Evolutionary conservation across 2,113 vertebrate species (phyloP).

Genomic region (Mus pahari): DNA sequence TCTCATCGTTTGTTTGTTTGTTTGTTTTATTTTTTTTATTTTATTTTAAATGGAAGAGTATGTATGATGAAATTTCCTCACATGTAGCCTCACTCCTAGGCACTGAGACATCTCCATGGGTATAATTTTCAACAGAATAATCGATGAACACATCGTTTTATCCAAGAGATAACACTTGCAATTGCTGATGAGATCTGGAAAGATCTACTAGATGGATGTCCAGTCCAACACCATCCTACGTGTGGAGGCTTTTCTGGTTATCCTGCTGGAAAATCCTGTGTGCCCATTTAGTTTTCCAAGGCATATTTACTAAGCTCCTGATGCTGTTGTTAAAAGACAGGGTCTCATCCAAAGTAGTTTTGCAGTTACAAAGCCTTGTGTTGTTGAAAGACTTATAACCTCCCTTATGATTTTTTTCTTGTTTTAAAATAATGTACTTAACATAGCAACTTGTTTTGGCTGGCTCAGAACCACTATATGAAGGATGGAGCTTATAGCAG

Average conservation of each 20-base stretch:
- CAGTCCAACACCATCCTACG: background rate
- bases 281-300: background rate
- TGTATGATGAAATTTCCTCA: slow-evolving; percentile 60
- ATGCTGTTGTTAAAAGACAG: background rate
- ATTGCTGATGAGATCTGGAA: slow-evolving; percentile 62
- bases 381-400: background rate
- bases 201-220: background rate
- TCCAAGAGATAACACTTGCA: slow-evolving; percentile 54
- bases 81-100: slow-evolving; percentile 54
- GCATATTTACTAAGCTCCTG: background rate
- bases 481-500: background rate
- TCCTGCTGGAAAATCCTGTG: background rate
- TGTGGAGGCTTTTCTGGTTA: background rate
- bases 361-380: background rate
- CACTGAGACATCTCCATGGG: slow-evolving; percentile 34
- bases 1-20: too few species aligned
- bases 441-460: background rate
- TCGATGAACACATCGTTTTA: slow-evolving; percentile 58
- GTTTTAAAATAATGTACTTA: background rate
- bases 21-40: slow-evolving; percentile 37
- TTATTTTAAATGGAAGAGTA: slow-evolving; percentile 1
- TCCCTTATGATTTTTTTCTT: background rate
- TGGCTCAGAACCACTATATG: background rate
- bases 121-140: slow-evolving; percentile 42
- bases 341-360: background rate